Evolutionary conservation across 2,888 invertebrate genomes (phyloP), one percentile per base, ranked within the genome.

Genomic region (Melanotus villosus): DNA sequence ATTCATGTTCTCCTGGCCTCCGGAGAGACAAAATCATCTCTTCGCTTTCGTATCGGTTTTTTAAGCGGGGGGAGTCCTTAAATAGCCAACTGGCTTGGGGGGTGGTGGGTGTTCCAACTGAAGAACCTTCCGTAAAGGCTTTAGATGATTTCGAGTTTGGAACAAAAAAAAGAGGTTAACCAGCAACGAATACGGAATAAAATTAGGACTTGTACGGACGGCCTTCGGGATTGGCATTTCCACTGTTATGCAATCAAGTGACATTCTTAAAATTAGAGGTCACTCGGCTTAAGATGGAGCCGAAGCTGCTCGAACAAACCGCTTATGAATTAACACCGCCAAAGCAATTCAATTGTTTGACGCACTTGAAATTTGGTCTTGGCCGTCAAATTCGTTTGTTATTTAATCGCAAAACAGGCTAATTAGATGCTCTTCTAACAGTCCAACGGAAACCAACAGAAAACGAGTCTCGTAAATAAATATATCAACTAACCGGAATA

Each of bases 211-310:
- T n/a, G n/a, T n/a, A 38, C 3, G 26, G 16, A 75, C 76, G 79
- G 74, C 81, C 81, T 80, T 81, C 80, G 75, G 78, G 77, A 75
- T 78, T 78, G 79, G 77, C 78, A 78, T 71, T 74, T 75, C 73
- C 76, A 73, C 69, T 70, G 72, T 80, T 80, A 78, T 75, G 76
- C 75, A 80, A 80, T 76, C 76, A 74, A 77, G 73, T 80, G 80
- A 80, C 80, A 80, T 80, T 80, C 80, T 78, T 78, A 45, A 74
- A 68, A 70, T 78, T 77, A 74, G 79, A 81, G 81, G 81, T 79
- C 81, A 77, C 70, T 77, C 45, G 65, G 73, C 70, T 70, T 12
- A 14, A 57, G 12, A 30, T 1, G 41, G 14, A 9, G 26, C 21
- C 32, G 30, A 47, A 67, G 67, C 67, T 62, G 47, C 67, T 62